Base-by-base conservation (phyloP, 1,140 invertebrate species). In the Nylanderia fulva region DNA sequence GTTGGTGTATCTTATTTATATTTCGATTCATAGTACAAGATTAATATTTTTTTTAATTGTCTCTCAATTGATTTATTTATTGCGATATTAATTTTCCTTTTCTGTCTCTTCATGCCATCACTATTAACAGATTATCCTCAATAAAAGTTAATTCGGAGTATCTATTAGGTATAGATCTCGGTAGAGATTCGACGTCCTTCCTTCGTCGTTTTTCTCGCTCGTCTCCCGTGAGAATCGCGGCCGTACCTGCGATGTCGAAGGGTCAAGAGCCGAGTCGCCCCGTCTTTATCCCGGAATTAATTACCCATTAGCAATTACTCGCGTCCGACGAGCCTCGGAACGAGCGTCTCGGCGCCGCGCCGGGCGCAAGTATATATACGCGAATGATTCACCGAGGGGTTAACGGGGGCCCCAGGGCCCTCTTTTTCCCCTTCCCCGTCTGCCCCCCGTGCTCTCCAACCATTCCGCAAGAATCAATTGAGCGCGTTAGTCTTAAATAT, bases 401-500 rank as follows among this genome's bases (percentile, higher is more conserved):
- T 82, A 72, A 3, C 1, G 18, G 42, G 45, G 24, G 13, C 18
- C 56, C n/a, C 56, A 8, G 24, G 2, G 2, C n/a, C 27, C 18
- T 33, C 27, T 54, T n/a, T 33, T 18, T 15, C 6, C 68, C 15
- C 9, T 4, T 5, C 0, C 13, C 33, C 29, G 3, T 29, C n/a
- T n/a, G n/a, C n/a, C n/a, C n/a, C n/a, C n/a, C n/a, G n/a, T n/a
- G n/a, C n/a, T 21, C 48, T 18, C 48, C n/a, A 3, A 13, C 13
- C n/a, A 33, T 11, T 1, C 66, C 15, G 36, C 29, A 33, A 68
- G 36, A 88, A 85, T 88, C 87, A 80, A 88, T 88, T 48, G 86
- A 71, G 33, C 74, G 86, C 80, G 86, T 88, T 88, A 88, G 54
- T 15, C 42, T 84, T 84, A 72, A 87, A 74, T 84, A 76, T 83